Conservation (phyloP, 64 coral and sea anemone genomes). For the Stylophora pistillata region DNA sequence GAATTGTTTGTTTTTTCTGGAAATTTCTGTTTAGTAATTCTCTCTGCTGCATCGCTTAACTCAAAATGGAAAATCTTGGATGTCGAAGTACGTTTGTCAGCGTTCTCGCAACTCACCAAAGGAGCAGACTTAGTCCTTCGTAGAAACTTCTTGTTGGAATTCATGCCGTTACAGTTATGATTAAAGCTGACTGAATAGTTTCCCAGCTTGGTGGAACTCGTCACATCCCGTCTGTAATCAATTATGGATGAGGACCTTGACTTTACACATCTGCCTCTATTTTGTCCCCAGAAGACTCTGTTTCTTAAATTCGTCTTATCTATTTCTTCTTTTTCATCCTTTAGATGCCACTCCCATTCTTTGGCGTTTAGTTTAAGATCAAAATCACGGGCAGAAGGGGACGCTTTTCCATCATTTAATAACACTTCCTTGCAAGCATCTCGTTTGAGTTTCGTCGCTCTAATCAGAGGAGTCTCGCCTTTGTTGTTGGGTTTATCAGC, state of each 20-base stretch:
- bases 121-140: not conserved
- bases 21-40: not conserved
- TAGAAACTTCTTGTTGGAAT: not conserved
- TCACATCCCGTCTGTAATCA: not conserved
- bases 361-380: not conserved
- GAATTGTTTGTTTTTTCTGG: not conserved
- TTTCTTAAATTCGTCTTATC: not conserved
- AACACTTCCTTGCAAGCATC: constrained; percentile 45
- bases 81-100: too few species aligned
- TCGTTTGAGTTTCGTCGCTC: constrained; percentile 66
- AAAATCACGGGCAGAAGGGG: constrained; percentile 70
- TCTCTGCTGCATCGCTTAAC: not conserved
- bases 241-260: constrained; percentile 11
- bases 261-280: not conserved
- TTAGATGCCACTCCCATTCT: constrained; percentile 13
- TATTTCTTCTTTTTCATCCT: not conserved
- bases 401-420: constrained; percentile 54
- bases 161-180: not conserved
- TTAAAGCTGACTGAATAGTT: not conserved
- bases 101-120: not conserved
- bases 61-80: not conserved
- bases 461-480: constrained; percentile 82
- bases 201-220: not conserved
- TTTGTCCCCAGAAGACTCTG: not conserved
- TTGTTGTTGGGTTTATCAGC: constrained; percentile 71